A percentile compares a stretch with the other conserved stretches of the same genome.
These are phyloP conservation scores for Cheilosia soror DNA, from an alignment of 2,888 invertebrate genomes.

Conservation along the genomic window DNA sequence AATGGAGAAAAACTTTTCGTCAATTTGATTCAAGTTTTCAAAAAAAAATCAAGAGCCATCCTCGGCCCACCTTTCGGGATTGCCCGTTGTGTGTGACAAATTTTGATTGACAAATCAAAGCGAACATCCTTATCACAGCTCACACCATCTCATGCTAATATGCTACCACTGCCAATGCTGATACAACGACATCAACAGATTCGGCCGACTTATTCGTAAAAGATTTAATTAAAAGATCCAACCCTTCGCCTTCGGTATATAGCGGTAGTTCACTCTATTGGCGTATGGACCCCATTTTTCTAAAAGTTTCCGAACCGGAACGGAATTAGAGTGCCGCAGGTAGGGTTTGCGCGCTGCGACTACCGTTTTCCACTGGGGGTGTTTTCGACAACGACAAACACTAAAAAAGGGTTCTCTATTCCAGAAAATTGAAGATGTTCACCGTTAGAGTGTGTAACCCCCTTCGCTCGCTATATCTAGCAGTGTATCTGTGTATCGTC, in stretches of 20 bases:
- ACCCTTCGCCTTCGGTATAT: conserved; percentile 67
- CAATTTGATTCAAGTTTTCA: conserved; percentile 60
- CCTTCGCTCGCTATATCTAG: conserved; percentile 46
- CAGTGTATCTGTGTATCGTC: conserved; percentile 49
- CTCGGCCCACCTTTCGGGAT: not conserved
- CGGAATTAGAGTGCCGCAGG: conserved; percentile 74
- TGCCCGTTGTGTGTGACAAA: conserved; percentile 64
- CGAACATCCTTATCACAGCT: conserved; percentile 69
- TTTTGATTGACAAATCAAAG: conserved; percentile 76
- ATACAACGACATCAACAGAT: conserved; percentile 56
- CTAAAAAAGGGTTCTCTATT: conserved; percentile 52
- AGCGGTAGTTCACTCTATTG: conserved; percentile 13
- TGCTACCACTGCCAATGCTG: conserved; percentile 71
- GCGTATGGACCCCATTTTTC: conserved; percentile 55
- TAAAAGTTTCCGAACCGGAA: conserved; percentile 72
- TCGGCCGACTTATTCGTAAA: conserved; percentile 47
- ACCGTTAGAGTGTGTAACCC: conserved; percentile 22
- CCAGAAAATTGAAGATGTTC: conserved; percentile 27
- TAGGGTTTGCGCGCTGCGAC: conserved; percentile 35
- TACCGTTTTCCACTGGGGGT: conserved; percentile 52
- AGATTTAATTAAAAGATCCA: conserved; percentile 73
- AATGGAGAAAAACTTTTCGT: conserved; percentile 47
- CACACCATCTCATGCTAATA: conserved; percentile 68
- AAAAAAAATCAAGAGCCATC: conserved; percentile 6
- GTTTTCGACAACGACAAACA: conserved; percentile 16